Conservation (phyloP, 1,140 invertebrate genomes). For the Drosophila paulistorum region DNA sequence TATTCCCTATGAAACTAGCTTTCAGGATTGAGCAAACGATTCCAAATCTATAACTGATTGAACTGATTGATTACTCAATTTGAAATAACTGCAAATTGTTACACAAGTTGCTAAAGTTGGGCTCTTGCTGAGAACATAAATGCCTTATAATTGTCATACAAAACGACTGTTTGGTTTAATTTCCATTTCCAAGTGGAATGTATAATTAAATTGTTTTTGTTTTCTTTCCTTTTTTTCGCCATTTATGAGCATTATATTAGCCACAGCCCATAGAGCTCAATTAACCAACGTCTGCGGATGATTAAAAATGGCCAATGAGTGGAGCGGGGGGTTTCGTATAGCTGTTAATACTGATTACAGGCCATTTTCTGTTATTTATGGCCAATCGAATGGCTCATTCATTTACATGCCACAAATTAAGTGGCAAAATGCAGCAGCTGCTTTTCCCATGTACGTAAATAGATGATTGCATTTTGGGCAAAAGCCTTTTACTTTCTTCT, state of each 20-base stretch:
- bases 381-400: slow-evolving; percentile 30
- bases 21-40: too few species aligned
- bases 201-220: neutral
- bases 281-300: slow-evolving; percentile 29
- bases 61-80: too few species aligned
- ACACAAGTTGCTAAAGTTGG: too few species aligned
- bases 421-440: neutral
- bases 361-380: slow-evolving; percentile 47
- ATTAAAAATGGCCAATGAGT: slow-evolving; percentile 58
- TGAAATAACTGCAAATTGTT: too few species aligned
- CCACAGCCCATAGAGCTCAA: slow-evolving; percentile 19
- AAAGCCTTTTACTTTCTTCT: slow-evolving; percentile 16
- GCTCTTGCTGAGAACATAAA: neutral
- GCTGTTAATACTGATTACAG: slow-evolving; percentile 54
- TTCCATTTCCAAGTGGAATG: neutral
- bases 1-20: too few species aligned
- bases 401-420: slow-evolving; percentile 39
- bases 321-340: neutral
- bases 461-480: slow-evolving; percentile 24
- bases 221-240: slow-evolving; percentile 4
- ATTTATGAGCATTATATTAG: slow-evolving; percentile 23
- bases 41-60: too few species aligned
- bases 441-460: slow-evolving; percentile 6
- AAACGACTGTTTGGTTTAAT: neutral
- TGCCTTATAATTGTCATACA: neutral